Conservation (phyloP, 2,888 invertebrate genomes). For the Melinaea menophilus region DNA sequence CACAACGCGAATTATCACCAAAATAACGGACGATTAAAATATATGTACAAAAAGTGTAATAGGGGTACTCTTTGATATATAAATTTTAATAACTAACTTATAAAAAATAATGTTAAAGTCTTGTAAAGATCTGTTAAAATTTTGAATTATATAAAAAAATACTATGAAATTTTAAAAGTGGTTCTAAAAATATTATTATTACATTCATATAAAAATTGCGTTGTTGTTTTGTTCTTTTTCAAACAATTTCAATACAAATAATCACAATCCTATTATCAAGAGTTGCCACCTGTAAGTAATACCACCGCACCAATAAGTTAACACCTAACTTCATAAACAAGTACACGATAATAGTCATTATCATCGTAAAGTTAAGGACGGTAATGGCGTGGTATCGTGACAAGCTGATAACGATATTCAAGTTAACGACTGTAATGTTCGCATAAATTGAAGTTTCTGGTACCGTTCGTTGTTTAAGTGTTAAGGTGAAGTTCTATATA, state of each 20-base stretch:
- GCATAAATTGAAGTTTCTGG: slow-evolving; percentile 18
- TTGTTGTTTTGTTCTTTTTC: not conserved
- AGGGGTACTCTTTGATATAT: too few relatives aligned
- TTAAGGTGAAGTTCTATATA: slow-evolving; percentile 17
- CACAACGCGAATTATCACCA: slow-evolving; percentile 23
- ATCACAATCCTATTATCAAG: slow-evolving; percentile 5
- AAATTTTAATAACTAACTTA: too few relatives aligned
- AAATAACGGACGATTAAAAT: slow-evolving; percentile 2
- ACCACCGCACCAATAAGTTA: not conserved
- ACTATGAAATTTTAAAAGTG: too few relatives aligned
- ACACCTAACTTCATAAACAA: not conserved
- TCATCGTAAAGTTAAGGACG: not conserved
- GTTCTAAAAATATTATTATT: not conserved
- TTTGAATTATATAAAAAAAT: too few relatives aligned
- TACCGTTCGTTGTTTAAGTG: slow-evolving; percentile 26
- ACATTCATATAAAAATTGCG: too few relatives aligned
- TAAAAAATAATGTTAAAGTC: too few relatives aligned
- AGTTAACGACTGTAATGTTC: slow-evolving; percentile 15
- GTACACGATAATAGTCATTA: slow-evolving; percentile 39
- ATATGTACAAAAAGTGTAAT: too few relatives aligned
- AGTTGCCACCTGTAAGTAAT: slow-evolving; percentile 5
- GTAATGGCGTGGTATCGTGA: slow-evolving; percentile 2
- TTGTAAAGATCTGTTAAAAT: too few relatives aligned
- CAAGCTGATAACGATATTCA: slow-evolving; percentile 13
- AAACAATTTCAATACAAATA: slow-evolving; percentile 5